Base-by-base conservation (phyloP, 2,797 vertebrate genomes). In the Ataeniobius toweri region DNA sequence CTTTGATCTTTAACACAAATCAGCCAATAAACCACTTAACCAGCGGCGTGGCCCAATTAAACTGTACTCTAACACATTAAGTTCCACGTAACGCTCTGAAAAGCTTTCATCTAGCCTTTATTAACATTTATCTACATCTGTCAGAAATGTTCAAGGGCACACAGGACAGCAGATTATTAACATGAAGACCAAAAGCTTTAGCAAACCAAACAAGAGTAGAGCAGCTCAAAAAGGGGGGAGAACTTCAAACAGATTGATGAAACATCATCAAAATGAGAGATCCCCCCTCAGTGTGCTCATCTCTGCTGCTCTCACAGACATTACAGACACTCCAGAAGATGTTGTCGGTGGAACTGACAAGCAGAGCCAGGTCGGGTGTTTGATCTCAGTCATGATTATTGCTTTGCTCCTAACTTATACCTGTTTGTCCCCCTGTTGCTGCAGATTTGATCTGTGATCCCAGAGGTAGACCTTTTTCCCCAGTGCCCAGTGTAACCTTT, bases 171-270 rank as follows among this genome's bases (percentile, higher is more conserved):
- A 75, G 80, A 83, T 79, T 81, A 79, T 74, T 77, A 56, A 80
- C 85, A 86, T 72, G 26, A 46, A 68, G 61, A 77, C 72, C 74
- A 69, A 85, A 81, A 80, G 82, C 83, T 86, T 85, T 84, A 85
- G 84, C 78, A 85, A 88, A 86, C 80, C 82, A 83, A 79, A 83
- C 78, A 81, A 73, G 78, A 85, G 76, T 36, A n/a, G 24, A 26
- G 58, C 41, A 76, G 82, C 82, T 72, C 85, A 82, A 85, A 83
- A 85, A 41, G 4, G 24, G 77, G 36, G 36, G 56, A 75, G 48
- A 77, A 82, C 90, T 89, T 93, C 88, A 91, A 92, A 92, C 82
- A 79, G 83, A 89, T 90, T 89, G 86, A 92, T 88, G 80, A 89
- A 91, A 90, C 85, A 92, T 88, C 87, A 88, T 91, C 79, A 90